Base-by-base conservation (phyloP, 2,888 invertebrate species). In the Blomia tropicalis region DNA sequence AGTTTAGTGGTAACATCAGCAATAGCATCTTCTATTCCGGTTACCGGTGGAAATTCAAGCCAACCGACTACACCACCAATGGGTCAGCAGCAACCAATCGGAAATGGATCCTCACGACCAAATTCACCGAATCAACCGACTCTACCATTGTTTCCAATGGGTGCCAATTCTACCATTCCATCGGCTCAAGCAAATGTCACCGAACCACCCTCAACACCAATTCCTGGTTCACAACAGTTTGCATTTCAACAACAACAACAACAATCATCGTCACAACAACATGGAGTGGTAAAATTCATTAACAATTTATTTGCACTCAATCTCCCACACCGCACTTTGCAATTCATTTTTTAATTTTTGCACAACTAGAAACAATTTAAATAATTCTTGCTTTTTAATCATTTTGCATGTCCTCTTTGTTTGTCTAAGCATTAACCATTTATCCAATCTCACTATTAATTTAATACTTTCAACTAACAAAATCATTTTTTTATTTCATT, bases 271-370 rank as follows among this genome's bases (percentile, higher is more conserved):
- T 4, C 22, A 29, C 56, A 56, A 32, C 29, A 27, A 27, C 29
- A 29, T 56, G 56, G 56, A 23, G 54, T 27, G 54, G 54, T 54
- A 7, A 54, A 32, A n/a, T 47, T 47, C n/a, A 22, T 47, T 11
- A 47, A 47, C 51, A 14, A 25, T 47, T 19, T 14, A 47, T 11
- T 11, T 36, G 36, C 17, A 11, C 36, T 17, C 7, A 36, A 17
- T 7, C 36, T 36, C 17, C 36, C 36, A 36, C n/a, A n/a, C n/a
- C n/a, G n/a, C n/a, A n/a, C n/a, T n/a, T n/a, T n/a, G n/a, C n/a
- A n/a, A n/a, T n/a, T n/a, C n/a, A n/a, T n/a, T n/a, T n/a, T n/a
- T n/a, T n/a, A n/a, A n/a, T n/a, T n/a, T n/a, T n/a, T n/a, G n/a
- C n/a, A n/a, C n/a, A n/a, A n/a, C n/a, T n/a, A n/a, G n/a, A n/a